Evolutionary conservation across 92 coral and sea anemone species (phyloP).

Genomic region (Epizoanthus ramosus): DNA sequence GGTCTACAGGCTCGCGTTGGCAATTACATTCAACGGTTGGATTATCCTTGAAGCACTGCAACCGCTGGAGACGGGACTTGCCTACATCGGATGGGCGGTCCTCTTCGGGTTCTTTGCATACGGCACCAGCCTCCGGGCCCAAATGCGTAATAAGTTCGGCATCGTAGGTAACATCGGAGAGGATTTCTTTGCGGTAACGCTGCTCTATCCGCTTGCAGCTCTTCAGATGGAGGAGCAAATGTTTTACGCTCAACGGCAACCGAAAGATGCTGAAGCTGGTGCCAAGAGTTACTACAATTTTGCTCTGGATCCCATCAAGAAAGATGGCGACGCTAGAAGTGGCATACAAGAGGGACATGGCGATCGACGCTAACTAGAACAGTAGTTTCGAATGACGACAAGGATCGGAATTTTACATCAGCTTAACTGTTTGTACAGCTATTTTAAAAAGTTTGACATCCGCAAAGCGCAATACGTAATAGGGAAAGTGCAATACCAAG

Average conservation of each 20-base stretch:
- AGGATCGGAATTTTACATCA: no score
- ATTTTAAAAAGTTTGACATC: no score
- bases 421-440: no score
- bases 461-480: no score
- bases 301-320: no score
- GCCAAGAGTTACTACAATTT: no score
- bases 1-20: slow-evolving; percentile 61
- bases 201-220: slow-evolving; percentile 77
- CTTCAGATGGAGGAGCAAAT: slow-evolving; percentile 78
- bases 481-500: no score
- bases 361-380: no score
- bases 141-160: slow-evolving; percentile 54
- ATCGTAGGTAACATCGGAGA: slow-evolving; percentile 31
- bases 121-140: slow-evolving; percentile 61
- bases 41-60: slow-evolving; percentile 51
- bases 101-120: slow-evolving; percentile 82
- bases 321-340: no score
- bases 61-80: no score
- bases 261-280: neutral
- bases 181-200: slow-evolving; percentile 65
- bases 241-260: neutral
- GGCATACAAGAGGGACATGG: no score
- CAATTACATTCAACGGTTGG: slow-evolving; percentile 67
- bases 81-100: slow-evolving; percentile 39
- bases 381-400: no score